phyloP scores from a whole-genome alignment of 2,888 invertebrate genomes.

The Nemotelus nigrinus region DNA sequence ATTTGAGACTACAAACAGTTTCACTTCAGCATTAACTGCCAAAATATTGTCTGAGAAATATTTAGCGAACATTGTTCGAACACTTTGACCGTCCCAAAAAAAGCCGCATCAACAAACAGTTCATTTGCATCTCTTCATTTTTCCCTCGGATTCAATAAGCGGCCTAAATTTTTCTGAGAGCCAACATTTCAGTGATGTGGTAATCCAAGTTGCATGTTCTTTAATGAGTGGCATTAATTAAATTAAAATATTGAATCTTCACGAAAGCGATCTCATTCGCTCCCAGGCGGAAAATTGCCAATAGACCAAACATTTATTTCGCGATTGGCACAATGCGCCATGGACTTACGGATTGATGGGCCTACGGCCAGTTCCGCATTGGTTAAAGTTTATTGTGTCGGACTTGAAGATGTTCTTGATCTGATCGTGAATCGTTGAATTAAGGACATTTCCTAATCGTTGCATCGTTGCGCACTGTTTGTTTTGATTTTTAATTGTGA shows the following conservation, averaged over 20 bases:
- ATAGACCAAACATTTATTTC: neutral
- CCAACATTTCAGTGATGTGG: neutral
- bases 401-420: slow-evolving; percentile 43
- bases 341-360: neutral
- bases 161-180: no score
- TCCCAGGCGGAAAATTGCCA: slow-evolving; percentile 9
- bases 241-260: neutral
- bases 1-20: neutral
- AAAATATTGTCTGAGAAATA: neutral
- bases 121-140: no score
- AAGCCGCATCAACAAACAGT: no score
- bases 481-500: slow-evolving; percentile 12
- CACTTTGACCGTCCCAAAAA: no score
- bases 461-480: neutral
- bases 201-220: neutral
- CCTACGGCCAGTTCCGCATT: slow-evolving; percentile 36
- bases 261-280: neutral
- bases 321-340: slow-evolving; percentile 4
- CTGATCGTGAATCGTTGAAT: slow-evolving; percentile 36
- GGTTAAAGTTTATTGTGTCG: slow-evolving; percentile 35
- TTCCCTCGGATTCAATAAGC: no score
- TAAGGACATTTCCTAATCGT: slow-evolving; percentile 34
- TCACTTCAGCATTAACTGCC: neutral
- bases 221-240: neutral
- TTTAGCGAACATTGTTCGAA: slow-evolving; percentile 5